Percentiles rank a stretch among this genome's conserved stretches.
These are phyloP conservation scores for Philopotamus ludificatus DNA, from an alignment of 1,140 invertebrate species.

Conservation along the genomic window DNA sequence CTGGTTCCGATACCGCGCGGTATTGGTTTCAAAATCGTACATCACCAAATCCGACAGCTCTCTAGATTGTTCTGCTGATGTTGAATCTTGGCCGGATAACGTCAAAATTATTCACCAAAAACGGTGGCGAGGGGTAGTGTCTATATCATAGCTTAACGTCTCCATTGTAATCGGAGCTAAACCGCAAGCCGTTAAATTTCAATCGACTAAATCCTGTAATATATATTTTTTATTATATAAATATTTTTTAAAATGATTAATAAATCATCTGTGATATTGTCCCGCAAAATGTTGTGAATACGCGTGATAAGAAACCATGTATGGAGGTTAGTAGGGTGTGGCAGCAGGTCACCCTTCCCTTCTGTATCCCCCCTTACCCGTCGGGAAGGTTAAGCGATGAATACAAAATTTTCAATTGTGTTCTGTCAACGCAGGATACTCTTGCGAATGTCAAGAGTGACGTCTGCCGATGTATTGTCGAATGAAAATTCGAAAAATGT, in stretches of 20 bases:
- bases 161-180: not conserved
- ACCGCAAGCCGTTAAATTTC: not conserved
- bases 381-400: not conserved
- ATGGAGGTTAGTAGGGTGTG: no score
- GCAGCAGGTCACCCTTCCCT: no score
- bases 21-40: conserved; percentile 14
- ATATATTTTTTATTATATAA: no score
- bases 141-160: no score
- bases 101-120: not conserved
- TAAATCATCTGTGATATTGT: conserved; percentile 11
- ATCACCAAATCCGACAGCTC: not conserved
- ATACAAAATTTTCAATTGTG: conserved; percentile 2
- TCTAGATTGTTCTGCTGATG: not conserved
- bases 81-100: not conserved
- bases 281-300: conserved; percentile 11
- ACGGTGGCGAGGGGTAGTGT: no score
- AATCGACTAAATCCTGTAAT: no score
- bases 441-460: no score
- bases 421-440: no score
- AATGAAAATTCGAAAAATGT: no score
- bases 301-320: conserved; percentile 6
- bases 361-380: not conserved
- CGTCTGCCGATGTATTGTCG: no score
- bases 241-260: no score
- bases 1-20: conserved; percentile 9